Percentiles rank a stretch among this genome's conserved stretches.
Conservation (phyloP, 1,140 invertebrate species). For the Drosophila pandora region DNA sequence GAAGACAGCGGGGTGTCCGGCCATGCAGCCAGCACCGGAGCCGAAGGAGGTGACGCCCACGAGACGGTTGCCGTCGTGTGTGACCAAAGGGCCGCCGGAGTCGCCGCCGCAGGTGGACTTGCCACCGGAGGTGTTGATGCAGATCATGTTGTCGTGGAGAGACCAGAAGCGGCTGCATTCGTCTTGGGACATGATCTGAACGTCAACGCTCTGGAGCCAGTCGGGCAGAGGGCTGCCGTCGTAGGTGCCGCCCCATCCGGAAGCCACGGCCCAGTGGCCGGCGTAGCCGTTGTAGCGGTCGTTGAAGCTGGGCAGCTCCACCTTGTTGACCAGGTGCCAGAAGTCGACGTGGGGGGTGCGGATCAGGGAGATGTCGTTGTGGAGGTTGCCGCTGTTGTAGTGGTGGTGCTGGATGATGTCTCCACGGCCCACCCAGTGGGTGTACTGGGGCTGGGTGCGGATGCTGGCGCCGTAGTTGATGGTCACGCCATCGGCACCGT, state of each 20-base stretch:
- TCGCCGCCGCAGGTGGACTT: slow-evolving; percentile 84
- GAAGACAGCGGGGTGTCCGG: slow-evolving; percentile 84
- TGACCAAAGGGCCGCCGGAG: slow-evolving; percentile 85
- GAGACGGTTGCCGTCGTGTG: slow-evolving; percentile 43
- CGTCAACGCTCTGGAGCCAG: slow-evolving; percentile 29
- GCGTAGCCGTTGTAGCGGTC: slow-evolving; percentile 30
- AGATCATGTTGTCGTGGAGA: slow-evolving; percentile 52
- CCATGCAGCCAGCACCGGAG: slow-evolving; percentile 49
- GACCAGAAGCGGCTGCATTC: slow-evolving; percentile 32
- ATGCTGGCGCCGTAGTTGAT: slow-evolving; percentile 34
- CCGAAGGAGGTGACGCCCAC: slow-evolving; percentile 49
- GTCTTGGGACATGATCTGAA: slow-evolving; percentile 41
- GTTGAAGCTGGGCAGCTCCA: slow-evolving; percentile 26
- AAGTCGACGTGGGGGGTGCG: slow-evolving; percentile 32
- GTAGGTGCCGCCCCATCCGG: slow-evolving; percentile 38
- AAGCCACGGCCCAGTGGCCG: slow-evolving; percentile 26
- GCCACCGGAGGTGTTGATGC: slow-evolving; percentile 52
- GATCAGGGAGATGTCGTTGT: slow-evolving; percentile 40
- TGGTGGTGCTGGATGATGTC: slow-evolving; percentile 35
- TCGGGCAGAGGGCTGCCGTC: slow-evolving; percentile 33
- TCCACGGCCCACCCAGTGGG: slow-evolving; percentile 23
- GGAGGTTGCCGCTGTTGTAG: slow-evolving; percentile 40
- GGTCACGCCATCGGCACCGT: slow-evolving; percentile 19
- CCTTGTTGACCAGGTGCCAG: slow-evolving; percentile 34
- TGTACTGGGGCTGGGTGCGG: slow-evolving; percentile 33